Percentiles rank a stretch among this genome's conserved stretches.
phyloP scores from a whole-genome alignment of 1,140 invertebrate species.

The Thalassaphorura encarpata region DNA sequence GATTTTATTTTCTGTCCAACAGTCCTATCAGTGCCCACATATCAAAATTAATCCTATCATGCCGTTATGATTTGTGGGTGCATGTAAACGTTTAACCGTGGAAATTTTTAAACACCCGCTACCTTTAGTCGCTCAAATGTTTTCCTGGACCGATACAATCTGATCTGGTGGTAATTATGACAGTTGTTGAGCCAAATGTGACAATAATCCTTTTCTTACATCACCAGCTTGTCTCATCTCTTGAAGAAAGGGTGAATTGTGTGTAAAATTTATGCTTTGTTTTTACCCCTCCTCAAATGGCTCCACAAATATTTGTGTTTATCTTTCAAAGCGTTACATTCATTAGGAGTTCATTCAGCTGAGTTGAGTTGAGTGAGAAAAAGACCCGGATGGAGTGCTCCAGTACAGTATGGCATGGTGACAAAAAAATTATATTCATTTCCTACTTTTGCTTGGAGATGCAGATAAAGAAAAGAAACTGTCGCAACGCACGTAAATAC shows the following conservation, averaged over 20 bases:
- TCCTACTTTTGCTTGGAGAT: no score
- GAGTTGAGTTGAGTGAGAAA: no score
- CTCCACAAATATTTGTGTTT: conserved; percentile 27
- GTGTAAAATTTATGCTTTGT: conserved; percentile 24
- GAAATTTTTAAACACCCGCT: not conserved
- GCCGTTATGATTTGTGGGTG: no score
- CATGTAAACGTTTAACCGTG: not conserved
- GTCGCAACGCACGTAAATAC: no score
- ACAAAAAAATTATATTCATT: no score
- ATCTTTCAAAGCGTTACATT: conserved; percentile 26
- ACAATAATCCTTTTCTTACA: not conserved
- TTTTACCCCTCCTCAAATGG: conserved; percentile 19
- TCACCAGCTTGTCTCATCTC: not conserved
- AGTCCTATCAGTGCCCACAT: not conserved
- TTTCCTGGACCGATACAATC: not conserved
- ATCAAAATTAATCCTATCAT: not conserved
- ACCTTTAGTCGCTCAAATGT: not conserved
- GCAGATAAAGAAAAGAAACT: no score
- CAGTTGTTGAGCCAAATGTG: not conserved
- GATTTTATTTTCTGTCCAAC: not conserved
- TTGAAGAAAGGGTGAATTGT: not conserved
- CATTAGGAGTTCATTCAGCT: no score
- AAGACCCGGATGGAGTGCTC: no score
- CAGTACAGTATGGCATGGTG: no score
- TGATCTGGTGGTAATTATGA: not conserved